Percentiles rank a stretch among this genome's conserved stretches.
These are phyloP conservation scores for Pandemis heparana DNA, from an alignment of 2,888 invertebrate species.

Conservation along the genomic window DNA sequence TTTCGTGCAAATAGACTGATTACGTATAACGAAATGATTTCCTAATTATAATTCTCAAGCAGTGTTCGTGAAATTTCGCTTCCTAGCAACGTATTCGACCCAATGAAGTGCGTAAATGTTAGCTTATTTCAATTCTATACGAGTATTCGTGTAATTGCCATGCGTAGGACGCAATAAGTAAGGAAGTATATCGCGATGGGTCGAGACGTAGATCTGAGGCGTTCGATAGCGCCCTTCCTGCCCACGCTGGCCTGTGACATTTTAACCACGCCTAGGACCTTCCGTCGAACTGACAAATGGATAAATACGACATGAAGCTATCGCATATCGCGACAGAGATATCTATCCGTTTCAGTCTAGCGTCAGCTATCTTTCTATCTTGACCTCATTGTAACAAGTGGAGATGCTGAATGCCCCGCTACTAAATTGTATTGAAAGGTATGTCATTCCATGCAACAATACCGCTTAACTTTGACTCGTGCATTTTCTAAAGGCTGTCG, in stretches of 20 bases:
- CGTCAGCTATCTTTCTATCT: neutral
- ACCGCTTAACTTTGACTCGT: neutral
- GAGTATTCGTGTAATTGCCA: constrained; percentile 20
- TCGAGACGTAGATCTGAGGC: constrained; percentile 17
- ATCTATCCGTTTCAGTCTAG: neutral
- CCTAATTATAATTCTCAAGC: neutral
- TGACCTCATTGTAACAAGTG: constrained; percentile 6
- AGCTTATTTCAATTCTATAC: constrained; percentile 6
- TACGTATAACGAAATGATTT: too few relatives aligned
- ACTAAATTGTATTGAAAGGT: constrained; percentile 3
- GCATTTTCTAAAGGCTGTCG: neutral
- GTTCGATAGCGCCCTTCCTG: constrained; percentile 23
- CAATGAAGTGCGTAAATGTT: constrained; percentile 9
- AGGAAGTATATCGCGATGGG: constrained; percentile 19
- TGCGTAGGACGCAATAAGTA: constrained; percentile 22
- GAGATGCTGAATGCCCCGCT: neutral
- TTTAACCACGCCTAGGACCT: constrained; percentile 21
- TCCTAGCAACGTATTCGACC: neutral
- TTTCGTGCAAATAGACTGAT: neutral
- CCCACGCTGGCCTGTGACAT: constrained; percentile 18
- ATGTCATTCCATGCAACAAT: neutral
- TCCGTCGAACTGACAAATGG: constrained; percentile 21
- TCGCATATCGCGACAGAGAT: neutral
- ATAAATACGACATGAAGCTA: constrained; percentile 1
- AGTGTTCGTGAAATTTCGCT: neutral